These are phyloP conservation scores for Chironomus riparius DNA, from an alignment of 2,888 invertebrate genomes.

Conservation along the genomic window DNA sequence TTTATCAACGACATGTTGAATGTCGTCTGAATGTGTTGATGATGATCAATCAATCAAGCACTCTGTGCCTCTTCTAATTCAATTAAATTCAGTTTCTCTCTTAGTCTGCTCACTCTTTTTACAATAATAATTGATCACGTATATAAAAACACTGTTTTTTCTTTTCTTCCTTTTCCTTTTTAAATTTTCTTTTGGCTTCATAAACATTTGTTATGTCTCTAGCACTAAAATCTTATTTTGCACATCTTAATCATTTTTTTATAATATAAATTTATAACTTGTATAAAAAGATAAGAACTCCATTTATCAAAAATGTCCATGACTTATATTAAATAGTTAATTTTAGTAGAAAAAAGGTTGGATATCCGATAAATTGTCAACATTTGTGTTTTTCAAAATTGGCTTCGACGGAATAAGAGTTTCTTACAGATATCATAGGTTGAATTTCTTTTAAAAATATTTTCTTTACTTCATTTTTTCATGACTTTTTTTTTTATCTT, in stretches of 20 bases:
- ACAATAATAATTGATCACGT: not conserved
- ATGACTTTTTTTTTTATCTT: not conserved
- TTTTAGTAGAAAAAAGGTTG: not conserved
- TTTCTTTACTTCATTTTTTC: not conserved
- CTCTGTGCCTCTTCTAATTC: not conserved
- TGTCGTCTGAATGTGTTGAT: not conserved
- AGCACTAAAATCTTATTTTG: slow-evolving; percentile 24
- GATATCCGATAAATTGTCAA: not conserved
- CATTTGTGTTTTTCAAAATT: not conserved
- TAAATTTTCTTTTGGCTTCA: not conserved
- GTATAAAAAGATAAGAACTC: too few relatives aligned
- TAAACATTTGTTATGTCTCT: slow-evolving; percentile 25
- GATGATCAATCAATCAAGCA: slow-evolving; percentile 25
- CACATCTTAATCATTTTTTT: slow-evolving; percentile 23
- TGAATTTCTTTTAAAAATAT: not conserved
- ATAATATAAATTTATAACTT: not conserved
- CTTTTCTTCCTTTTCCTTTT: not conserved
- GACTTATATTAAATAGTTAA: not conserved
- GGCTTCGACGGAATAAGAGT: not conserved
- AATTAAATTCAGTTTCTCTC: not conserved
- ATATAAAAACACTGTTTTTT: too few relatives aligned
- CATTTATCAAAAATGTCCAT: not conserved
- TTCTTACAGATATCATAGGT: not conserved
- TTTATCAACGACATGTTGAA: slow-evolving; percentile 23
- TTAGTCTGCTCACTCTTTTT: not conserved